Evolutionary conservation across 2,113 vertebrate genomes (phyloP).

Genomic region (Trichomycterus rosablanca): DNA sequence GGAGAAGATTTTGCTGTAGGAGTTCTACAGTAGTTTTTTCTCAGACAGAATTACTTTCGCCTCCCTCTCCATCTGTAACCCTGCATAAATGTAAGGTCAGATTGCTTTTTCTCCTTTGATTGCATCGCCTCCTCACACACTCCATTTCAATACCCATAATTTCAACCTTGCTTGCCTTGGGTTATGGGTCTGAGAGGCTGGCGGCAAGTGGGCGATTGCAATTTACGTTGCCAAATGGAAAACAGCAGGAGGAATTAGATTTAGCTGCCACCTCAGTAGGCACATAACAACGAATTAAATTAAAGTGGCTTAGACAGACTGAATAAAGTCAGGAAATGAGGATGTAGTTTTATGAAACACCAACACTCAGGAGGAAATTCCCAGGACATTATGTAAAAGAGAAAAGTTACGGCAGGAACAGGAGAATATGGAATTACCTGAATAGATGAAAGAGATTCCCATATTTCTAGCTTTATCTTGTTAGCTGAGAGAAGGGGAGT

Average conservation of each 20-base stretch:
- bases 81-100: background rate
- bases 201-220: slow-evolving; percentile 37
- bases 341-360: slow-evolving; percentile 1
- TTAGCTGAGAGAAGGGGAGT: slow-evolving; percentile 1
- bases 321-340: background rate
- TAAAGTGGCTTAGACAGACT: slow-evolving; percentile 26
- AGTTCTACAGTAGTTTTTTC: background rate
- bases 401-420: background rate
- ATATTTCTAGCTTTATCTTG: background rate
- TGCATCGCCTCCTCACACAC: slow-evolving; percentile 1
- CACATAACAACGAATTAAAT: slow-evolving; percentile 40
- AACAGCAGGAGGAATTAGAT: slow-evolving; percentile 28
- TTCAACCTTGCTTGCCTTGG: slow-evolving; percentile 14
- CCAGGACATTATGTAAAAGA: too few species aligned
- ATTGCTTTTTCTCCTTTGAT: background rate
- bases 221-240: slow-evolving; percentile 45
- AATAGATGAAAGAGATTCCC: slow-evolving; percentile 31
- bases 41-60: background rate
- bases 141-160: slow-evolving; percentile 29
- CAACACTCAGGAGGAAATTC: background rate
- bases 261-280: slow-evolving; percentile 27
- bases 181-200: slow-evolving; percentile 27
- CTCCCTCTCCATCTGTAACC: background rate
- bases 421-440: background rate
- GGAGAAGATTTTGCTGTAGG: background rate